Conservation (phyloP, 2,113 vertebrate genomes). For the Stigmatopora argus region DNA sequence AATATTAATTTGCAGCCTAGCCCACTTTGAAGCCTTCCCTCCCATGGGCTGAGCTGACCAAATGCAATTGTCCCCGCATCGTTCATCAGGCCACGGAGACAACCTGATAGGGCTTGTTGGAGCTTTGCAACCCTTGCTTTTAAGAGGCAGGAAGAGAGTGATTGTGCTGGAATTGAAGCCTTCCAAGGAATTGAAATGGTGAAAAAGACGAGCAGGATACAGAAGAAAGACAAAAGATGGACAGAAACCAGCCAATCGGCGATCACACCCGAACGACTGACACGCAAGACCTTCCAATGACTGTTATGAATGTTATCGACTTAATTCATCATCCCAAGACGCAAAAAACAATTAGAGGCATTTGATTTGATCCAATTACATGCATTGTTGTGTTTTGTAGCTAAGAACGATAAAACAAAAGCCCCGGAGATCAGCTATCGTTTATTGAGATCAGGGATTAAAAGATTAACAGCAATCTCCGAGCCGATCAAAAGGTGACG, state of each 20-base stretch:
- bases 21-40: conserved; percentile 12
- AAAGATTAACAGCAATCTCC: conserved; percentile 45
- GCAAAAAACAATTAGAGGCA: conserved; percentile 6
- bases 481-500: not conserved
- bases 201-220: not conserved
- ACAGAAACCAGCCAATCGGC: not conserved
- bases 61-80: not conserved
- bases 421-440: conserved; percentile 25
- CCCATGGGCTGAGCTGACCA: conserved; percentile 21
- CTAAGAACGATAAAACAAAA: conserved; percentile 34
- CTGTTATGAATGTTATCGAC: not conserved
- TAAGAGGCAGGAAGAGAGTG: not conserved
- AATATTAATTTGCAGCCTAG: conserved; percentile 21
- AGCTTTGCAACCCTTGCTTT: not conserved
- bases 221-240: not conserved
- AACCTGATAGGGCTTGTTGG: not conserved
- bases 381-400: conserved; percentile 29
- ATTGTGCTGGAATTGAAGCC: not conserved
- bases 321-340: not conserved
- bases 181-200: not conserved
- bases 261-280: not conserved
- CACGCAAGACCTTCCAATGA: not conserved
- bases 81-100: not conserved
- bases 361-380: conserved; percentile 7
- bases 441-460: conserved; percentile 51